Evolutionary conservation across 2,888 invertebrate genomes (phyloP), one percentile per base, ranked within the genome.

Genomic region (Apodemia duryi): DNA sequence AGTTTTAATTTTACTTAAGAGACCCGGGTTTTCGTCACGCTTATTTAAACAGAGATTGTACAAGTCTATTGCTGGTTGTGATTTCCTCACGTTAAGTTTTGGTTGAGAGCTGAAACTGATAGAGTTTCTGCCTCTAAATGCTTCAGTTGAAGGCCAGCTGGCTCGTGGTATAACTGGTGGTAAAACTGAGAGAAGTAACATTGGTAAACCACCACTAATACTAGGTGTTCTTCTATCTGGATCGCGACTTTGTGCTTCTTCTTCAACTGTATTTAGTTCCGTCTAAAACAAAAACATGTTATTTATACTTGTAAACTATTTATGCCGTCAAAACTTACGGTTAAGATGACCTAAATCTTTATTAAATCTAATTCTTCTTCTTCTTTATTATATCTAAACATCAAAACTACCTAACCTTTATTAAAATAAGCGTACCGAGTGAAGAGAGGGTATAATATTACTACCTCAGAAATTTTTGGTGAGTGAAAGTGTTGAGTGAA

Each of bases 91-190:
- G 77, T 93, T 93, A 0, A 94, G 88, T 77, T 94, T 94, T 0
- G 94, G 94, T 74, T 94, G 94, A 0, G 94, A 94, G 75, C 94
- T 94, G 75, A 95, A 95, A 65, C 93, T 94, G 66, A 94, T 93
- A 1, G 94, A 94, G 71, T 93, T 92, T 28, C 94, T 80, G 0
- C 93, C 93, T 67, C 93, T 89, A 81, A 91, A 93, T 61, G 93
- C 93, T 74, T 95, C 95, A 0, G 95, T 94, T 11, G 95, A 95
- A 0, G 96, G 96, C 96, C 95, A 96, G 80, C 95, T 95, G 6
- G 95, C 95, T 57, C 95, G 91, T 0, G 95, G 95, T 65, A 95
- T 95, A 63, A 95, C 95, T 1, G 95, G 95, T 0, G 95, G 95
- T 0, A 95, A 86, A 7, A 95, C 95, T 28, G 95, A 95, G 2